Conservation (phyloP, 2,888 invertebrate genomes). For the Sinelater perroti region DNA sequence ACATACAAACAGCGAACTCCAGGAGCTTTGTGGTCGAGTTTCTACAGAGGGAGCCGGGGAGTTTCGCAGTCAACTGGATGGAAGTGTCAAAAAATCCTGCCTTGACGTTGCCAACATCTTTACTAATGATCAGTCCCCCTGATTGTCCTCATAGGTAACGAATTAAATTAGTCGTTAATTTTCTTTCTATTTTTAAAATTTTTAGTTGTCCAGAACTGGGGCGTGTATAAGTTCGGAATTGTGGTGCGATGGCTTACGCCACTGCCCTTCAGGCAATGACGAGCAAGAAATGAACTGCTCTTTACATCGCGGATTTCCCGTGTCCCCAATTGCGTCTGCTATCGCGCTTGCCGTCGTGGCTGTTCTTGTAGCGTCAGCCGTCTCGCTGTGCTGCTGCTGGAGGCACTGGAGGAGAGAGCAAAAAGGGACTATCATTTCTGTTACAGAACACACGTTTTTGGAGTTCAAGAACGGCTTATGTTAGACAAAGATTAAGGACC, state of each 20-base stretch:
- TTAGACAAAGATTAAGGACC: no score
- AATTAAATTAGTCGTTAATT: conserved; percentile 15
- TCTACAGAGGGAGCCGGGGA: conserved; percentile 75
- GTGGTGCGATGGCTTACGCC: conserved; percentile 82
- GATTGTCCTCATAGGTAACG: conserved; percentile 78
- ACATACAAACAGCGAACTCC: conserved; percentile 62
- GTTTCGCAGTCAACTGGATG: conserved; percentile 81
- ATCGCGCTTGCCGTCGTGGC: conserved; percentile 49
- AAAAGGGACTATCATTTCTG: conserved; percentile 58
- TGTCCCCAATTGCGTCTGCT: conserved; percentile 62
- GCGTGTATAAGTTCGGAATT: conserved; percentile 81
- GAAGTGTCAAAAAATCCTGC: conserved; percentile 76
- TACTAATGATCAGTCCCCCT: conserved; percentile 66
- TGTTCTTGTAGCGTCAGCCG: conserved; percentile 49
- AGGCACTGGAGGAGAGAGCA: conserved; percentile 56
- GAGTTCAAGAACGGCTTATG: conserved; percentile 60
- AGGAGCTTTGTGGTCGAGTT: conserved; percentile 80
- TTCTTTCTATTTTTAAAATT: not conserved
- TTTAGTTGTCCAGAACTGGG: conserved; percentile 78
- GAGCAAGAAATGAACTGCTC: conserved; percentile 81
- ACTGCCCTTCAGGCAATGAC: conserved; percentile 84
- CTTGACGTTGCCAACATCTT: conserved; percentile 61
- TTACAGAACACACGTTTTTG: conserved; percentile 59
- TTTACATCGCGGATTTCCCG: conserved; percentile 69
- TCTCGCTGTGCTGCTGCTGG: conserved; percentile 54